Evolutionary conservation across 1,140 invertebrate species (phyloP), one percentile per base, ranked within the genome.

Genomic region (Leptinotarsa lineolata): DNA sequence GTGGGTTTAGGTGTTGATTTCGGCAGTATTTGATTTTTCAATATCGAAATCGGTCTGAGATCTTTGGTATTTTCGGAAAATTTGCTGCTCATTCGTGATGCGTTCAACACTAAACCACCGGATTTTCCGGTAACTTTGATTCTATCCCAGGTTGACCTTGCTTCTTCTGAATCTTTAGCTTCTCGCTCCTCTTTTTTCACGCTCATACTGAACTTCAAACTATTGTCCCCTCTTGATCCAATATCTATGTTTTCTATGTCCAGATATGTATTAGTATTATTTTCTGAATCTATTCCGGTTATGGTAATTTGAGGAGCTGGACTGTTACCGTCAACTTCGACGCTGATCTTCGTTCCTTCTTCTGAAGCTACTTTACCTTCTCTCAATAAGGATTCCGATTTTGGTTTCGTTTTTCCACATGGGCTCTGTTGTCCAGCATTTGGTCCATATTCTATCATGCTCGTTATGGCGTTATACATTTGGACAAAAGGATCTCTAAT

Each of bases 401-500:
- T 66, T 15, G 5, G 24, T 63, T 63, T 65, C 13, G 12, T 22
- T 13, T 58, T 68, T 12, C 75, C 76, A 59, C 78, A 80, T 46
- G 73, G 72, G 45, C 70, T 73, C 16, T 67, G 75, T 18, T 46
- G 22, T 20, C 77, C 76, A 66, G 76, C 75, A 45, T 74, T 81
- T 74, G 88, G 87, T n/a, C 88, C 89, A 79, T 89, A 88, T 83
- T 90, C 87, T 58, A 90, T 78, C 72, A 89, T 85, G 75, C 86
- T 88, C 15, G 85, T 85, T 74, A 85, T 84, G 0, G 86, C 85
- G 59, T 86, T 87, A 12, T 85, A 85, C 59, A 87, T 80, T 54
- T 84, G 84, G n/a, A 88, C 74, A 45, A 88, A 82, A 2, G 88
- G 88, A 79, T 89, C 87, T 81, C 86, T 87, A 44, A 89, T 85